Conservation (phyloP, 2,113 vertebrate genomes). For the Dipodomys ordii region DNA sequence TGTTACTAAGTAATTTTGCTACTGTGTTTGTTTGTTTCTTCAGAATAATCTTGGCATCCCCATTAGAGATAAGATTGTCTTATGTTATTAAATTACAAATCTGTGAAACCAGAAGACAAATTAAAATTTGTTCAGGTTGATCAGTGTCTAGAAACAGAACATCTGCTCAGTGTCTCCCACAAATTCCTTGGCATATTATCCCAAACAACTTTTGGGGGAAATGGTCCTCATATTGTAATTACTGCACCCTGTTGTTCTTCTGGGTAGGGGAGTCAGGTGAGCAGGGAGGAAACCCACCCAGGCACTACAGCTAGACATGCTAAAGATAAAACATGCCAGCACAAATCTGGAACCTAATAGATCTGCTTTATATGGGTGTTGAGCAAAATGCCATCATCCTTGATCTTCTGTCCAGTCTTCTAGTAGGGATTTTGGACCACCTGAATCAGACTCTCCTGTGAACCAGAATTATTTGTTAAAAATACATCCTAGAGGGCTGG, state of each 20-base stretch:
- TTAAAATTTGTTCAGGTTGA: conserved; percentile 27
- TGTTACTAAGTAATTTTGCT: conserved; percentile 7
- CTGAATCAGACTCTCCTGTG: not conserved
- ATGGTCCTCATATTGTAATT: not conserved
- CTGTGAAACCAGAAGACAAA: conserved; percentile 41
- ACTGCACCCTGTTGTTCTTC: not conserved
- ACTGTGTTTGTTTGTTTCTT: conserved; percentile 5
- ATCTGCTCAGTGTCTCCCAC: not conserved
- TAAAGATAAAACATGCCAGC: not conserved
- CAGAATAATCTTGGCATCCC: conserved; percentile 43
- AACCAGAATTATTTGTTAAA: not conserved
- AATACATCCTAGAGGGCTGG: not conserved
- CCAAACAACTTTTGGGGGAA: not conserved
- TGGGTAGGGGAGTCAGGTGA: rapidly evolving
- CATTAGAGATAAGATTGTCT: conserved; percentile 45
- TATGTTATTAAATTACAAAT: conserved; percentile 41
- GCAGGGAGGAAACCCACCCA: not conserved
- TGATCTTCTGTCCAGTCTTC: not conserved
- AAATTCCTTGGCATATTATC: not conserved
- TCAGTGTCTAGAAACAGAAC: conserved; percentile 31
- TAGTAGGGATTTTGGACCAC: not conserved
- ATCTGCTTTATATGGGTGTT: not conserved
- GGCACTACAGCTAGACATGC: not conserved
- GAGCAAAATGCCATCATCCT: not conserved
- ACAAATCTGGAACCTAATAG: not conserved